phyloP scores from a whole-genome alignment of 2,888 invertebrate genomes.

The Conus canariensis region DNA sequence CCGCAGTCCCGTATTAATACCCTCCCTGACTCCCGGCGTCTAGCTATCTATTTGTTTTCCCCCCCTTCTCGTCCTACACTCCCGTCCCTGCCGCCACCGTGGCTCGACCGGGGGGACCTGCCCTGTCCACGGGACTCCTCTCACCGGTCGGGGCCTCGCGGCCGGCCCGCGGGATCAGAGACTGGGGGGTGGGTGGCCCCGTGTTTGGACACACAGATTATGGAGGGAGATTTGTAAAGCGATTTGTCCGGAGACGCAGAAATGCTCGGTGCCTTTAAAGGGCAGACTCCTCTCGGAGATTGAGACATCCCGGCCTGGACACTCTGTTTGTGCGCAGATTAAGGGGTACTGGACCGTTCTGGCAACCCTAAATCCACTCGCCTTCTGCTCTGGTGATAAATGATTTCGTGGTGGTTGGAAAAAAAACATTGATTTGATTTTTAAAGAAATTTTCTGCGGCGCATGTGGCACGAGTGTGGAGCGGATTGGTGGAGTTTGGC shows the following conservation, averaged over 20 bases:
- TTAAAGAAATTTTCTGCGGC: background rate
- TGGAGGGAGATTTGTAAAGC: background rate
- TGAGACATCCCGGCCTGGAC: background rate
- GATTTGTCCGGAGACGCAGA: background rate
- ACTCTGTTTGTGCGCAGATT: background rate
- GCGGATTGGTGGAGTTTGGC: background rate
- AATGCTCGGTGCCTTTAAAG: background rate
- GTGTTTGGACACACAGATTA: slow-evolving; percentile 16
- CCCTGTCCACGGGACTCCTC: background rate
- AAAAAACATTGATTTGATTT: background rate
- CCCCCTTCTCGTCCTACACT: background rate
- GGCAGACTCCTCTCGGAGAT: background rate
- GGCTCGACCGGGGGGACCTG: background rate
- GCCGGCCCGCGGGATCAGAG: background rate
- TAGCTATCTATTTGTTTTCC: background rate
- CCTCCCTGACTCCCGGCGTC: background rate
- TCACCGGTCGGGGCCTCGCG: background rate
- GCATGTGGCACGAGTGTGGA: background rate
- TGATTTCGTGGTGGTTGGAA: background rate
- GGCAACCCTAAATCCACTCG: background rate
- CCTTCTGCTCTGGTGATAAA: background rate
- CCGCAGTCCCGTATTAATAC: background rate
- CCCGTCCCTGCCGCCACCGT: background rate
- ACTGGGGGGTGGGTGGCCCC: background rate
- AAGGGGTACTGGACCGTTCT: background rate